These are phyloP conservation scores for Rhabdornis inornatus DNA, from an alignment of 2,113 vertebrate species.

Conservation along the genomic window DNA sequence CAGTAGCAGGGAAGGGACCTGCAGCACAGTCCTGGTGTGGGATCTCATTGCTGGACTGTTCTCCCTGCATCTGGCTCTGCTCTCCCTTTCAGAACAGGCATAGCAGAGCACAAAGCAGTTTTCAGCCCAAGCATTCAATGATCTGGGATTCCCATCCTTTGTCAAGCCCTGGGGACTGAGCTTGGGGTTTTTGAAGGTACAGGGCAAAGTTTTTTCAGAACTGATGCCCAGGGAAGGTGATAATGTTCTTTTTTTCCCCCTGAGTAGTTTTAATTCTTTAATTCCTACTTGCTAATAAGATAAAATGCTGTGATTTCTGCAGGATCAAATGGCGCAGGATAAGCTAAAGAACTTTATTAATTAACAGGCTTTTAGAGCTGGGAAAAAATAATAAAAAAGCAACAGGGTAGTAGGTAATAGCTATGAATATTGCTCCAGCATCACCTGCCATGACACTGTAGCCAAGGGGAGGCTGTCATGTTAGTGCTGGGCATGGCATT, in stretches of 20 bases:
- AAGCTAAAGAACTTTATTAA: slow-evolving; percentile 29
- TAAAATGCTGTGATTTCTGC: slow-evolving; percentile 31
- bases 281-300: slow-evolving; percentile 14
- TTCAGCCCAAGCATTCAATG: background rate
- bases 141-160: background rate
- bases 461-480: background rate
- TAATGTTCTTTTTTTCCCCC: background rate
- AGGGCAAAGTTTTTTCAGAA: background rate
- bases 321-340: slow-evolving; percentile 29
- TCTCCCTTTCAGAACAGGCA: background rate
- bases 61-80: background rate
- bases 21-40: background rate
- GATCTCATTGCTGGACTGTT: background rate
- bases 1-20: background rate
- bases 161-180: background rate
- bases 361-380: background rate
- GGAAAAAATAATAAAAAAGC: background rate
- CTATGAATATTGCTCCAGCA: background rate
- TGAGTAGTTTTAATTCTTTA: background rate
- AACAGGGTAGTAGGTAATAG: background rate
- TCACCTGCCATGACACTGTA: background rate
- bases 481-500: background rate
- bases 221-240: background rate
- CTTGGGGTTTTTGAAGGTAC: background rate
- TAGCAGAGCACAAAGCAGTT: background rate